Conservation (phyloP, 2,888 invertebrate genomes). For the Villa cingulata region DNA sequence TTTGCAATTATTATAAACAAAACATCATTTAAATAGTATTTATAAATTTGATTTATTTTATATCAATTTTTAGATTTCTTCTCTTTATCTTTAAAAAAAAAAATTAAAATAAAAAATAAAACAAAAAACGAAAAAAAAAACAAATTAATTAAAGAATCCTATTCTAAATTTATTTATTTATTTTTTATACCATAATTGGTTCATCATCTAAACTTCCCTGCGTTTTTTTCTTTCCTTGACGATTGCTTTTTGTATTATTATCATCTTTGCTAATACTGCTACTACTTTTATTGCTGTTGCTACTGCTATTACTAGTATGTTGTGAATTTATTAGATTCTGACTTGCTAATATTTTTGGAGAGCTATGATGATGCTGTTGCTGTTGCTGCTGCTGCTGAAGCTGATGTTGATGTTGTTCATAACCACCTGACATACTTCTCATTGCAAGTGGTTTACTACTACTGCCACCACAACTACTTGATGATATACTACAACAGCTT, state of each 20-base stretch:
- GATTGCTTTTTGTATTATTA: background rate
- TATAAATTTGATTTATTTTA: too few species aligned
- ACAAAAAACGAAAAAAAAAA: too few species aligned
- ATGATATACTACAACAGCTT: background rate
- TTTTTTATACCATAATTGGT: slow-evolving; percentile 22
- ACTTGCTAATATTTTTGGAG: background rate
- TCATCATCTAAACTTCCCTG: slow-evolving; percentile 22
- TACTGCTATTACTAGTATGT: background rate
- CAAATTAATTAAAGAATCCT: too few species aligned
- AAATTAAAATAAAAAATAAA: too few species aligned
- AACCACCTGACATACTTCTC: slow-evolving; percentile 21
- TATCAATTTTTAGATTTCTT: too few species aligned
- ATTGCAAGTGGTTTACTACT: slow-evolving; percentile 19
- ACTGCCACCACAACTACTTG: background rate
- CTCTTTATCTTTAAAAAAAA: too few species aligned
- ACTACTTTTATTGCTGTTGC: background rate
- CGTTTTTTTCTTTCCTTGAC: slow-evolving; percentile 17
- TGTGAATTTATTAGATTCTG: too few species aligned
- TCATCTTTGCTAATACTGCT: too few species aligned
- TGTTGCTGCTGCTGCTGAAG: too few species aligned
- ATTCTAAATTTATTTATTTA: too few species aligned
- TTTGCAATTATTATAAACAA: too few species aligned
- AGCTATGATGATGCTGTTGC: background rate
- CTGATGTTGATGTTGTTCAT: slow-evolving; percentile 9
- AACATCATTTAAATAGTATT: too few species aligned